Percentiles rank a stretch among this genome's conserved stretches.
Conservation (phyloP, 2,113 vertebrate species). For the Anolis sagrei region DNA sequence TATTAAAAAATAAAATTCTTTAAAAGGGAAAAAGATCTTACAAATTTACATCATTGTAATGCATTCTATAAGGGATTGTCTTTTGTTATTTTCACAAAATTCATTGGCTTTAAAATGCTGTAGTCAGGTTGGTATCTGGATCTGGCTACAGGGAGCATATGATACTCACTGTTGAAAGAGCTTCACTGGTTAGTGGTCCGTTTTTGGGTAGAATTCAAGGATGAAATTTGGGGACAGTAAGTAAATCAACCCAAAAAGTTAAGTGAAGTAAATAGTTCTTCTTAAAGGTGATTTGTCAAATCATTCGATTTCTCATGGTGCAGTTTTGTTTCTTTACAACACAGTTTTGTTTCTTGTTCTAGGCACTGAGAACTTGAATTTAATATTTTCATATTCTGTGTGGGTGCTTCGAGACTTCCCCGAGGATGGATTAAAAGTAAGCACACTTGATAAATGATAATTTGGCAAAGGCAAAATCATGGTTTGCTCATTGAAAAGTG, state of each 20-base stretch:
- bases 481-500: neutral
- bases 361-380: constrained; percentile 93
- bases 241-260: neutral
- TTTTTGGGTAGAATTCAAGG: no score
- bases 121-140: no score
- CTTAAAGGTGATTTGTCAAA: neutral
- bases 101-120: no score
- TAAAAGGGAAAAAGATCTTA: no score
- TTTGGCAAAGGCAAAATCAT: neutral
- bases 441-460: constrained; percentile 17
- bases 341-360: constrained; percentile 40
- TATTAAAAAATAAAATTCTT: no score
- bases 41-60: no score
- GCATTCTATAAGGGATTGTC: no score
- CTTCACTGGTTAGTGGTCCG: no score
- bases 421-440: constrained; percentile 95
- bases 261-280: neutral
- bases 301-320: neutral
- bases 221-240: neutral
- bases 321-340: neutral
- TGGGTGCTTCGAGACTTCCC: constrained; percentile 96
- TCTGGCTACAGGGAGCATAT: no score
- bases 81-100: no score
- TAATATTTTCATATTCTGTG: constrained; percentile 94
- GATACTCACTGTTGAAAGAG: no score